These are phyloP conservation scores for Drosophila seclusa DNA, from an alignment of 2,888 invertebrate species.

Conservation along the genomic window DNA sequence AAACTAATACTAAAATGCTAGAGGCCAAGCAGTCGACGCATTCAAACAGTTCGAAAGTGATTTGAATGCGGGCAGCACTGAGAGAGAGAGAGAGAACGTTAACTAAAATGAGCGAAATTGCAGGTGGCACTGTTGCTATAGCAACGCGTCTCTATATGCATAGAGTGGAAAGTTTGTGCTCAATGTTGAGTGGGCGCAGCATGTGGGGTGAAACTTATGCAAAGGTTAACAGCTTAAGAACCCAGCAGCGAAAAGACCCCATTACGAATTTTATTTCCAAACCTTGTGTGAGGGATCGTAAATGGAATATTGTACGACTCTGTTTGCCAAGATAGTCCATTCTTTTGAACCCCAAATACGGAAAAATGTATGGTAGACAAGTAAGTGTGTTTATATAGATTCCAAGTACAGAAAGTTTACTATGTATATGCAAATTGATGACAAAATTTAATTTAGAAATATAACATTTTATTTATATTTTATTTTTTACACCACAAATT, in stretches of 20 bases:
- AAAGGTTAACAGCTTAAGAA: background rate
- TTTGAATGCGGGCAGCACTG: constrained; percentile 13
- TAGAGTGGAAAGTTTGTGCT: constrained; percentile 11
- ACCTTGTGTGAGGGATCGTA: background rate
- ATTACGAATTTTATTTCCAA: background rate
- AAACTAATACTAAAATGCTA: constrained; percentile 44
- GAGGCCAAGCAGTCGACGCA: constrained; percentile 28
- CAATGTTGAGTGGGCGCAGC: constrained; percentile 16
- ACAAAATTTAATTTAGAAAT: background rate
- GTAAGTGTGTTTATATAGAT: background rate
- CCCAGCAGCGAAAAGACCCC: background rate
- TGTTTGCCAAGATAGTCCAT: background rate
- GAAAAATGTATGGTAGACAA: background rate
- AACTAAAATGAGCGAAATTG: constrained; percentile 5
- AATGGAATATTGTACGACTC: background rate
- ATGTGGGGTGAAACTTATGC: constrained; percentile 13
- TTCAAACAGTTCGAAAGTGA: constrained; percentile 14
- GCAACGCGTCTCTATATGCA: constrained; percentile 31
- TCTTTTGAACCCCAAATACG: background rate
- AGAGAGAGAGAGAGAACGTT: background rate
- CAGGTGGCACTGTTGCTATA: constrained; percentile 26
- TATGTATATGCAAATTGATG: background rate
- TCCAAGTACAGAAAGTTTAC: background rate
- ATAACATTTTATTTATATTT: background rate
- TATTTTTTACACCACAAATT: background rate